Base-by-base conservation (phyloP, 2,113 vertebrate genomes). In the Sarotherodon lohbergeri region DNA sequence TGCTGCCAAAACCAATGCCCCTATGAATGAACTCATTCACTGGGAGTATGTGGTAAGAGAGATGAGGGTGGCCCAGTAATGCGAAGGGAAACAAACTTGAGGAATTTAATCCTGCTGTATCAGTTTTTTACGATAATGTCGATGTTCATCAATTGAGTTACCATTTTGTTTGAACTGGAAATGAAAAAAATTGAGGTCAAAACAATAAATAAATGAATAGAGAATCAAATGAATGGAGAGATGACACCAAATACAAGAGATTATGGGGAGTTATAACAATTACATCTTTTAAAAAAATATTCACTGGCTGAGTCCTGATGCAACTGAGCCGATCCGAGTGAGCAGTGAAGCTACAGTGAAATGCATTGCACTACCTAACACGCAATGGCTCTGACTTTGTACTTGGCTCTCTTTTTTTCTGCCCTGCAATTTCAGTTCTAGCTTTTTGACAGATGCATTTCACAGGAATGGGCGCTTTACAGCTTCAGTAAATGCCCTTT, bases 191-290 rank as follows among this genome's bases (percentile, higher is more conserved):
- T 85, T 85, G 87, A 94, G 91, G 94, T 96, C 94, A 94, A 95
- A 94, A 80, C 95, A 90, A 95, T 95, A 95, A 94, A 96, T 96
- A 91, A 95, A 95, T 95, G 81, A 94, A 95, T 89, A 90, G 94
- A 89, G 95, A 95, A 95, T 88, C 83, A 79, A 50, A 88, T 94
- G 92, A 95, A 93, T 94, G 91, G 95, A 96, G 95, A 95, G 95
- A 94, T 95, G 92, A 91, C 89, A 91, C 84, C 36, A 5, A 56
- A 88, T 85, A 61, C 90, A 93, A 92, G 85, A 91, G 82, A 91
- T 88, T 92, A 68, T 88, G 55, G 57, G 88, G 84, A 86, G 81
- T 89, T 93, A 86, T 88, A 93, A 91, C 56, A 36, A 76, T 81
- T 81, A 88, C 16, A 90, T 73, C 24, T 48, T 73, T 94, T 61